Base-by-base conservation (phyloP, 2,113 vertebrate species). In the Tichodroma muraria region DNA sequence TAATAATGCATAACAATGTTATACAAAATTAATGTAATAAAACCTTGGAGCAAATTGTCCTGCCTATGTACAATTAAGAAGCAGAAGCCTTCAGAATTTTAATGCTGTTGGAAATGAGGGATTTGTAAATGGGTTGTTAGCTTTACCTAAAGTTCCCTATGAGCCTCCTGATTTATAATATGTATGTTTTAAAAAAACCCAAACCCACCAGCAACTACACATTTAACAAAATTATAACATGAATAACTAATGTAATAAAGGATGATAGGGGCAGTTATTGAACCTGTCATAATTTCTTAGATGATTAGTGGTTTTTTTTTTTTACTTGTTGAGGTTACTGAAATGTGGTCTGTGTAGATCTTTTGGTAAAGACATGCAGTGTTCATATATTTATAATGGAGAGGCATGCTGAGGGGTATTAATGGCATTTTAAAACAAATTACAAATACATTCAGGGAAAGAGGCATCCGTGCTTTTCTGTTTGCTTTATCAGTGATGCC, bases 1-100 rank as follows among this genome's bases (percentile, higher is more conserved):
- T 92, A 94, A 95, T 95, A 94, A 94, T 49, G 76, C 80, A 49
- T 93, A 96, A 95, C 84, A 89, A 47, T 88, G 76, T 93, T 93
- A 85, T 82, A 92, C 44, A 95, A 94, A 96, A 95, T 92, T 93
- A 95, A 95, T 85, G 31, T 81, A 87, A 96, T 94, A 95, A 96
- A 95, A 88, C 76, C 76, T 63, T 90, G 92, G 40, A 93, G 78
- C 61, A 97, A 96, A 93, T 88, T 94, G 90, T 81, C 78, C 77
- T 95, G 68, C 50, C 71, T 95, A 45, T 89, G 89, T 88, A 87
- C 86, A 93, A 83, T 94, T 95, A 95, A 88, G 84, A 95, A 93
- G 69, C 49, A 95, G 69, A 40, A 90, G 71, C 63, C 52, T 71
- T 91, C 68, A 71, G 88, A 96, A 95, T 95, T 76, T 57, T 91